Conservation (phyloP, 1,140 invertebrate species). For the Homarus americanus region DNA sequence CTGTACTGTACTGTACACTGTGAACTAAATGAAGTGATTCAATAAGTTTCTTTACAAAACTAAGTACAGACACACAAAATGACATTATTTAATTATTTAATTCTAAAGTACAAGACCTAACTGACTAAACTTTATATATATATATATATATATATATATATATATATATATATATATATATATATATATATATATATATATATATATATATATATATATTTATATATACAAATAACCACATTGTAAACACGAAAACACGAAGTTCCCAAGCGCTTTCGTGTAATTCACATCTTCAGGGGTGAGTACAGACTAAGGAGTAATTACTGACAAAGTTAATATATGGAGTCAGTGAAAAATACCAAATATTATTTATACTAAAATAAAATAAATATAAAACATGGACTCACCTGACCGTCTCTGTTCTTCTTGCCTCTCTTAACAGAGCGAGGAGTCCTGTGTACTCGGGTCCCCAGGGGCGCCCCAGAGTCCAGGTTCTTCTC, state of each 20-base stretch:
- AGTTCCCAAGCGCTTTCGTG: too few relatives aligned
- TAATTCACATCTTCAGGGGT: too few relatives aligned
- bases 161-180: constrained; percentile 22
- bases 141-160: background rate
- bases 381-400: background rate
- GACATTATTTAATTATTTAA: too few relatives aligned
- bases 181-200: constrained; percentile 29
- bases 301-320: too few relatives aligned
- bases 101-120: too few relatives aligned
- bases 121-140: too few relatives aligned
- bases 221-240: background rate
- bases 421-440: constrained; percentile 56
- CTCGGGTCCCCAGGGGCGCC: constrained; percentile 34
- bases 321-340: too few relatives aligned
- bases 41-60: too few relatives aligned
- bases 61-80: too few relatives aligned
- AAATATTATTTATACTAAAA: background rate
- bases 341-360: background rate
- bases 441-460: constrained; percentile 51
- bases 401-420: constrained; percentile 19
- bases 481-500: constrained; percentile 59
- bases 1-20: too few relatives aligned
- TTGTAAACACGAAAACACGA: too few relatives aligned
- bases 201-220: constrained; percentile 26
- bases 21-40: too few relatives aligned